phyloP scores from a whole-genome alignment of 2,888 invertebrate species.

The Microctonus hyperodae region DNA sequence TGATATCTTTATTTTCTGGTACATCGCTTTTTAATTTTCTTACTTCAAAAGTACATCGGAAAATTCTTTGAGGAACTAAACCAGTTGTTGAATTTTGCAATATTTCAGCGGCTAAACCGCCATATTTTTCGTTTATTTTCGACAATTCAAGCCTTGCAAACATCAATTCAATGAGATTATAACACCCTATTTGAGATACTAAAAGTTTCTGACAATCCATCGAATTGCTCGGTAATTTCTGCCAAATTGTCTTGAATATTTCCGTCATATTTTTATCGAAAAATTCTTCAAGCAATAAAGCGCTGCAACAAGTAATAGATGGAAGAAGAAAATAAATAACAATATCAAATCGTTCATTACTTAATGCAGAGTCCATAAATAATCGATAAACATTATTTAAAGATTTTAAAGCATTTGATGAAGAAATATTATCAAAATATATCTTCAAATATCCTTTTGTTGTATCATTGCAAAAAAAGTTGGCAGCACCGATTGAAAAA shows the following conservation, averaged over 20 bases:
- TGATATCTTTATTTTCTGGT: constrained; percentile 54
- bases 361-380: constrained; percentile 42
- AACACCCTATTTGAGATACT: constrained; percentile 59
- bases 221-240: constrained; percentile 34
- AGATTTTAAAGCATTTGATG: constrained; percentile 44
- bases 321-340: constrained; percentile 56
- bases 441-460: constrained; percentile 41
- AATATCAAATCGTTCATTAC: constrained; percentile 53
- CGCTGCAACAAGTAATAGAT: constrained; percentile 48
- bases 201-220: constrained; percentile 47
- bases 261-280: constrained; percentile 50
- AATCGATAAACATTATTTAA: constrained; percentile 46
- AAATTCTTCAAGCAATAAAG: constrained; percentile 49
- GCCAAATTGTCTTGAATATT: constrained; percentile 40
- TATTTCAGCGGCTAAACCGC: constrained; percentile 58
- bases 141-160: constrained; percentile 51
- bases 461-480: constrained; percentile 44
- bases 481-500: constrained; percentile 46
- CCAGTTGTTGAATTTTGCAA: constrained; percentile 37
- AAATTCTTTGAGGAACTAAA: constrained; percentile 35
- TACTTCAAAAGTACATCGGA: constrained; percentile 28
- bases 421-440: constrained; percentile 45
- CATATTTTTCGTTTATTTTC: constrained; percentile 40
- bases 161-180: constrained; percentile 58
- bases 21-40: constrained; percentile 44